Evolutionary conservation across 2,113 vertebrate species (phyloP).

Genomic region (Machaerirhynchus nigripectus): DNA sequence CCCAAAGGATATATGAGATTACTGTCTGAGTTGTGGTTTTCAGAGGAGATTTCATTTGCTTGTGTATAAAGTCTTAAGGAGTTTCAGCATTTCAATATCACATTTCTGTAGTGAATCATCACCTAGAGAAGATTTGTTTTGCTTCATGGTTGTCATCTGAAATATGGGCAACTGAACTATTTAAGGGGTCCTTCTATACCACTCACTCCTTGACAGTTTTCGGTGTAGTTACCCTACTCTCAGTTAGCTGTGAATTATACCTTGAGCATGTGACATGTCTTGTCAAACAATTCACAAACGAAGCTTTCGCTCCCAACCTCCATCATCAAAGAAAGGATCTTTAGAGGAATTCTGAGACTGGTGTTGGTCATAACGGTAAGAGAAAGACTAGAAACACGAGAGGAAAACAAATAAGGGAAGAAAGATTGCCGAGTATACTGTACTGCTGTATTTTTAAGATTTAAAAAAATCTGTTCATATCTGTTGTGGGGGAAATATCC

Average conservation of each 20-base stretch:
- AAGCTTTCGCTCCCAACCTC: not conserved
- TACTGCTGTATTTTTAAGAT: not conserved
- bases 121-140: not conserved
- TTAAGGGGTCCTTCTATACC: not conserved
- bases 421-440: not conserved
- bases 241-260: not conserved
- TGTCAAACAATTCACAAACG: not conserved
- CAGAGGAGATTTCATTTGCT: not conserved
- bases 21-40: not conserved
- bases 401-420: not conserved
- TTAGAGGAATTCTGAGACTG: not conserved
- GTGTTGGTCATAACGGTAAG: not conserved
- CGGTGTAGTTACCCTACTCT: not conserved
- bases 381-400: not conserved
- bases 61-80: not conserved
- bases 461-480: not conserved
- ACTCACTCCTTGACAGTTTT: not conserved
- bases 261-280: not conserved
- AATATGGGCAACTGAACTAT: not conserved
- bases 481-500: not conserved
- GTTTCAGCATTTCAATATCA: not conserved
- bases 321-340: not conserved
- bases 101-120: not conserved
- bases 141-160: not conserved
- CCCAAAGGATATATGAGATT: not conserved